phyloP scores from a whole-genome alignment of 2,797 vertebrate genomes.

The Siniperca undulata region DNA sequence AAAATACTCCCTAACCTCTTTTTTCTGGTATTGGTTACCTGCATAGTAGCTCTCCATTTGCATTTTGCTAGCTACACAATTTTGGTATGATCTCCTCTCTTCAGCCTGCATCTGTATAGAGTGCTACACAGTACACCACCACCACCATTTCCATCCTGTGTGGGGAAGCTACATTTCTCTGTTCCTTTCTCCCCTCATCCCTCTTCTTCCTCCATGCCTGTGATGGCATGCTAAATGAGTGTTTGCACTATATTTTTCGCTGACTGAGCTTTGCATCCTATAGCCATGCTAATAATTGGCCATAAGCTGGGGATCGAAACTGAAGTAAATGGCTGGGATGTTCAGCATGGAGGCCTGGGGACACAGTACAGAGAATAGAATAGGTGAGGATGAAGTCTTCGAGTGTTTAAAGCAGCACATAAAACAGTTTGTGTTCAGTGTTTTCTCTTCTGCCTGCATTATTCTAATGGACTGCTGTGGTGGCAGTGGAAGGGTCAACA shows the following conservation, averaged over 20 bases:
- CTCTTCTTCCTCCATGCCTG: conserved; percentile 48
- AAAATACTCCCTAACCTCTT: neutral
- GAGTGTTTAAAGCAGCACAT: conserved; percentile 57
- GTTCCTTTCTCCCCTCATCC: conserved; percentile 25
- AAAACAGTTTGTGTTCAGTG: conserved; percentile 33
- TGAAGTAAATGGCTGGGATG: conserved; percentile 75
- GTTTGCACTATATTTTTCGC: conserved; percentile 72
- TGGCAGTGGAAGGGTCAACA: conserved; percentile 1
- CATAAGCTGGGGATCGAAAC: conserved; percentile 79
- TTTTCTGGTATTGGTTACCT: conserved; percentile 33
- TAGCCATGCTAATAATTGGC: conserved; percentile 79
- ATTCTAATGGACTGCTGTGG: conserved; percentile 18
- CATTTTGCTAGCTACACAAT: conserved; percentile 75
- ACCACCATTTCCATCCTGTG: conserved; percentile 44
- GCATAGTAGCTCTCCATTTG: conserved; percentile 61
- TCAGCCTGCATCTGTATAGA: conserved; percentile 26
- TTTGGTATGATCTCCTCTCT: conserved; percentile 56
- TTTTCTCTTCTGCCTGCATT: conserved; percentile 40
- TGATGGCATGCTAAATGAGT: conserved; percentile 77
- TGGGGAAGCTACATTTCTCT: conserved; percentile 38
- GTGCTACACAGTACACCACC: neutral
- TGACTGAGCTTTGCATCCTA: conserved; percentile 67
- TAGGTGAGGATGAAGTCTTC: conserved; percentile 60
- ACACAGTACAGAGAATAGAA: conserved; percentile 45
- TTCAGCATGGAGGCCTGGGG: conserved; percentile 63